Conservation (phyloP, 2,888 invertebrate species). For the Sphinx pinastri region DNA sequence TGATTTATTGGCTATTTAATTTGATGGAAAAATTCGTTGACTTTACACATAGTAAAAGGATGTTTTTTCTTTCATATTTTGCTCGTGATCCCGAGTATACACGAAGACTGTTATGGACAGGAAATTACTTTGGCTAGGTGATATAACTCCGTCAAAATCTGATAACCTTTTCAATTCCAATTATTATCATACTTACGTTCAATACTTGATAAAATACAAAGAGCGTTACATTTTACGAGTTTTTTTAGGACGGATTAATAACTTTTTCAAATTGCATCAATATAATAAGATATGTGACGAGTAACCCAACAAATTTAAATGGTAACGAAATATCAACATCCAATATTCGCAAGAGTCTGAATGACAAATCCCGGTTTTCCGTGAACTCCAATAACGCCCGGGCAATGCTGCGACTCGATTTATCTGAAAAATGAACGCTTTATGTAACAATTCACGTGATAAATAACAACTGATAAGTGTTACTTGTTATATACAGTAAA, state of each 20-base stretch:
- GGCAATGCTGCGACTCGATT: constrained; percentile 60
- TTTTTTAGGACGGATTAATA: constrained; percentile 43
- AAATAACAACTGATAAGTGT: neutral
- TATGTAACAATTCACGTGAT: constrained; percentile 2
- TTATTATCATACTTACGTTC: neutral
- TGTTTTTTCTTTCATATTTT: constrained; percentile 7
- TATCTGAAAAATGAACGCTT: constrained; percentile 55
- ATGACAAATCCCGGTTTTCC: constrained; percentile 64
- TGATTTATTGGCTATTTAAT: constrained; percentile 43
- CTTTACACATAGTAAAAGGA: constrained; percentile 21
- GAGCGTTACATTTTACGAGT: neutral
- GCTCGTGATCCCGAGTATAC: constrained; percentile 10
- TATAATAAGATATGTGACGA: constrained; percentile 70
- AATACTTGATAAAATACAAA: neutral
- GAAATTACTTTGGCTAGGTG: constrained; percentile 20
- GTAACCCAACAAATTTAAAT: constrained; percentile 64
- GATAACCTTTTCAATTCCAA: neutral
- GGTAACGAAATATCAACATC: constrained; percentile 69
- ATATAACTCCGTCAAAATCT: constrained; percentile 14
- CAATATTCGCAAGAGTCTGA: constrained; percentile 67
- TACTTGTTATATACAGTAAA: too few species aligned
- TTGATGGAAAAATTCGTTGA: constrained; percentile 35
- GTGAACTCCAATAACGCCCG: constrained; percentile 65
- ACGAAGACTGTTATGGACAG: constrained; percentile 12
- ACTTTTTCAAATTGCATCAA: constrained; percentile 70